These are phyloP conservation scores for Bradypus variegatus DNA, from an alignment of 2,797 vertebrate species.

Conservation along the genomic window DNA sequence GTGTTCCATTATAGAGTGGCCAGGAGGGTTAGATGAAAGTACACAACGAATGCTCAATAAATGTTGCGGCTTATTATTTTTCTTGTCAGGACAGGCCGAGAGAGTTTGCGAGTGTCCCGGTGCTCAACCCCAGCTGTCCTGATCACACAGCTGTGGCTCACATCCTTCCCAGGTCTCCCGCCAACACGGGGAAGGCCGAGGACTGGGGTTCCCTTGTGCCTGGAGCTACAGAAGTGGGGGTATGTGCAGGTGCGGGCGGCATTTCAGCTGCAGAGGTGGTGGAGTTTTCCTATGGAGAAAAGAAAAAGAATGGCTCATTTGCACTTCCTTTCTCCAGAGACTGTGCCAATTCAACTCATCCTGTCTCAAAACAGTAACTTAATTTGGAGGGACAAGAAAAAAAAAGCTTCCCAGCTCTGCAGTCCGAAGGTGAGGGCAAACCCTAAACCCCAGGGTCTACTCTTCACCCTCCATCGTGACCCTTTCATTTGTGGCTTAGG, in stretches of 20 bases:
- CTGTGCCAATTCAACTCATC: too few relatives aligned
- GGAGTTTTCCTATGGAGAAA: not conserved
- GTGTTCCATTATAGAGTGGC: rapidly evolving
- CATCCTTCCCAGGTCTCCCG: not conserved
- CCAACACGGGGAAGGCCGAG: rapidly evolving
- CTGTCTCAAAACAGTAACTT: not conserved
- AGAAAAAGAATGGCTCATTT: too few relatives aligned
- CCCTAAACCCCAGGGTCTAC: not conserved
- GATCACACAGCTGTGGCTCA: not conserved
- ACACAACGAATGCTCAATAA: rapidly evolving
- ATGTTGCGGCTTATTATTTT: rapidly evolving
- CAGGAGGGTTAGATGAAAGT: rapidly evolving
- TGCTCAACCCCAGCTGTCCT: not conserved
- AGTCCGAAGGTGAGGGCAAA: not conserved
- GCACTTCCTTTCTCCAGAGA: not conserved
- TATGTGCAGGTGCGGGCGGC: rapidly evolving
- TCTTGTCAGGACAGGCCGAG: not conserved
- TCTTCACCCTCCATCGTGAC: rapidly evolving
- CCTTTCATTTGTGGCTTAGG: not conserved
- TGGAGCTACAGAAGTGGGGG: not conserved
- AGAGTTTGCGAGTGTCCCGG: not conserved
- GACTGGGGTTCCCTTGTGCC: not conserved
- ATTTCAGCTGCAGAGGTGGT: not conserved
- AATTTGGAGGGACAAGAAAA: not conserved
- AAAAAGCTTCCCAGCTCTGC: not conserved